Evolutionary conservation across 2,888 invertebrate genomes (phyloP), one percentile per base, ranked within the genome.

Genomic region (Ichneumon xanthorius): DNA sequence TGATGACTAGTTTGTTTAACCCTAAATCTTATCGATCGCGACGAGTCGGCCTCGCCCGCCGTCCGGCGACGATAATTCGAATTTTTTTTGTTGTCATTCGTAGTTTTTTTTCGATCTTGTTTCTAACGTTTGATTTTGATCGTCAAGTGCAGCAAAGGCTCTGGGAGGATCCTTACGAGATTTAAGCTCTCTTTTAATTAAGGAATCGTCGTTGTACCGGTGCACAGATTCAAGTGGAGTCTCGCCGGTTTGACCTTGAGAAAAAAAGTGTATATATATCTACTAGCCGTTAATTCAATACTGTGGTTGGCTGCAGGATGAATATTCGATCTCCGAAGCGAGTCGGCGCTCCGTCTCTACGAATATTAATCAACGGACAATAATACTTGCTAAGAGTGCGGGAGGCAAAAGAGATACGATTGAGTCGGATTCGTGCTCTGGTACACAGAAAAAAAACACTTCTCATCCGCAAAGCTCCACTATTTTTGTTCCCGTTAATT

Each of bases 1-100:
- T 79, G 70, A 70, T 70, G 70, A 79, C 70, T 70, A 58, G 30
- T 63, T 79, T 22, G 30, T 76, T 67, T 53, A 76, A 75, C 22
- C 30, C 45, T 53, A 55, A 70, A 58, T 58, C 48, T 55, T 67
- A 78, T 78, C 58, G 70, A 78, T 78, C 67, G 30, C 37, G 22
- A 55, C 77, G 68, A 68, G 40, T 9, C 55, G 40, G 77, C 68
- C 55, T 72, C n/a, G 71, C 9, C 11, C 37, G 22, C 6, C 19
- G 22, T 19, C n/a, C 22, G 58, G 22, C 72, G 26, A 61, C n/a
- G 14, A 16, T 61, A 11, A 11, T 30, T 30, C 1, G 22, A 30
- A 14, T 67, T 45, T 37, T 67, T 37, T 19, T 9, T 40, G 22
- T 40, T 67, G 11, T n/a, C 5, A 19, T 11, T 45, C 19, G 19